Evolutionary conservation across 2,797 vertebrate species (phyloP), one percentile per base, ranked within the genome.

Genomic region (Gallinago solitaria): DNA sequence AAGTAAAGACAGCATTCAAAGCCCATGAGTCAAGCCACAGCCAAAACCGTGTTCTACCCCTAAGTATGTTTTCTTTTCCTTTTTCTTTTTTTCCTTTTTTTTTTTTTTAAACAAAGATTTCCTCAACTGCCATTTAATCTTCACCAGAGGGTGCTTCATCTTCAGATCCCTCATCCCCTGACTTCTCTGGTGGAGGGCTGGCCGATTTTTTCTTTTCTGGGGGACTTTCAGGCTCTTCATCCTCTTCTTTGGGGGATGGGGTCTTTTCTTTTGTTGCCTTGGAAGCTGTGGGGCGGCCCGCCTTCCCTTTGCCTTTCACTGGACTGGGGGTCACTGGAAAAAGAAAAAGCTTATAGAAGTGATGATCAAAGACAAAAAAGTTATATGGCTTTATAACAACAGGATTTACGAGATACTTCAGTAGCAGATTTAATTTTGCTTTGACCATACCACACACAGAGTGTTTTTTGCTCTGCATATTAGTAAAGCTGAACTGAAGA

Each of bases 251-350:
- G 96, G 99, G 99, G 90, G 99, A 99, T 96, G 98, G 99, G 98
- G 98, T 98, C 97, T 99, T 99, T 98, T 99, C 99, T 98, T 98
- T 98, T 21, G 98, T 97, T 79, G 98, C 97, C 98, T 99, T 99
- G 95, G 99, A 98, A 77, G 98, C 98, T 93, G 99, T 99, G 78
- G 99, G 98, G 87, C 99, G 99, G 41, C 99, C 99, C 97, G 97
- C 97, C 95, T 99, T 99, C 68, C 99, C 99, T 98, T 99, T 99
- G 95, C 99, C 99, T 98, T 99, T 99, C 97, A 99, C 98, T 51
- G 99, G 99, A 96, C 99, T 99, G 89, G 99, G 99, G 47, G 99
- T 99, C 97, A 99, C 99, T 99, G 96, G 27, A 95, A 96, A 56
- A 90, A 91, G 28, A 91, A 53, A 94, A 78, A 93, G 32, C 27